Percentiles rank a stretch among this genome's conserved stretches.
Evolutionary conservation across 2,888 invertebrate genomes (phyloP).

Genomic region (Lasioglossum zephyrum): DNA sequence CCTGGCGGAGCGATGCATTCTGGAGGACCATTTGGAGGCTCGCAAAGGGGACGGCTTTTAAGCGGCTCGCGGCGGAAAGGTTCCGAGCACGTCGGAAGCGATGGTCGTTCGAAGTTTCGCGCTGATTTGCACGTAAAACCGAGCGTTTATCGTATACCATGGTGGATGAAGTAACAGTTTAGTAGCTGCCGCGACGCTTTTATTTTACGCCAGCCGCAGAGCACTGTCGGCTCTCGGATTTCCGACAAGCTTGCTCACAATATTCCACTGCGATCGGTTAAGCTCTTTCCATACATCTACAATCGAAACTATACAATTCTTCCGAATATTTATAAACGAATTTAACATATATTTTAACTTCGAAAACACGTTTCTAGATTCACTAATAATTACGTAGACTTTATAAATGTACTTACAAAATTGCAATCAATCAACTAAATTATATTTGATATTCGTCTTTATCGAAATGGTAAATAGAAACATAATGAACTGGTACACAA

Average conservation of each 20-base stretch:
- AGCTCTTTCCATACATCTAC: neutral
- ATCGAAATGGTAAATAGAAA: neutral
- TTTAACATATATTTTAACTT: neutral
- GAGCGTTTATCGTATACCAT: conserved; percentile 54
- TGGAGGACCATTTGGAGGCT: conserved; percentile 23
- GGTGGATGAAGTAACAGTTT: conserved; percentile 38
- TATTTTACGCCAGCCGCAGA: conserved; percentile 49
- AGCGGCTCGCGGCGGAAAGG: conserved; percentile 29
- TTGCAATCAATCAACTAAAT: neutral
- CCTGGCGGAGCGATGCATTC: conserved; percentile 39
- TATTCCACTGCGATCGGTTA: conserved; percentile 39
- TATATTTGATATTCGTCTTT: neutral
- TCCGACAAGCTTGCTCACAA: conserved; percentile 27
- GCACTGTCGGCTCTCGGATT: conserved; percentile 15
- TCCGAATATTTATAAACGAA: neutral
- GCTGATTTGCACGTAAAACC: conserved; percentile 64
- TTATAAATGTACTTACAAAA: neutral
- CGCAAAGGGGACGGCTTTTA: conserved; percentile 37
- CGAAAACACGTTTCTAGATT: too few species aligned
- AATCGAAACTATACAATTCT: neutral
- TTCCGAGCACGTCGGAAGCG: conserved; percentile 34
- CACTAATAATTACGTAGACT: too few species aligned
- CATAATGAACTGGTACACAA: too few species aligned
- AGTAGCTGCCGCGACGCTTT: conserved; percentile 52
- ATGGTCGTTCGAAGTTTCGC: conserved; percentile 56